These are phyloP conservation scores for Tupaia tana DNA, from an alignment of 2,113 vertebrate genomes.

Conservation along the genomic window DNA sequence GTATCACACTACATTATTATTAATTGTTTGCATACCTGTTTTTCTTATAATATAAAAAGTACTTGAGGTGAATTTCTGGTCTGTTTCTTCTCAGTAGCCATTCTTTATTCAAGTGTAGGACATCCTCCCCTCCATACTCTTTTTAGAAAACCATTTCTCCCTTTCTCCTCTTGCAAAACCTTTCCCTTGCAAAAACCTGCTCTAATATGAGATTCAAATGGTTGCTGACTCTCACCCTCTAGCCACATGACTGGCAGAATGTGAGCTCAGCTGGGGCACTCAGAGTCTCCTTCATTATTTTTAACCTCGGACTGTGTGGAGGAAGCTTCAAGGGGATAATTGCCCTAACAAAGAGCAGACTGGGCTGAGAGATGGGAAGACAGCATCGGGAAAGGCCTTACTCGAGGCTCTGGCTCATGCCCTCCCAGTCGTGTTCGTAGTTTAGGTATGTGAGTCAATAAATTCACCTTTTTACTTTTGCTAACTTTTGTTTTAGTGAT, in stretches of 20 bases:
- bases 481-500: conserved; percentile 17
- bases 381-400: not conserved
- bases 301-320: not conserved
- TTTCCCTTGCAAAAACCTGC: not conserved
- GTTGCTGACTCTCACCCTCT: not conserved
- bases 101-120: conserved; percentile 40
- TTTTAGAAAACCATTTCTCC: not conserved
- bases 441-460: not conserved
- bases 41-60: not conserved
- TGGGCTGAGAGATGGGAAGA: not conserved
- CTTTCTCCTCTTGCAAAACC: not conserved
- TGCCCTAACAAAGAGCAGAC: not conserved
- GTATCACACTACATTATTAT: not conserved
- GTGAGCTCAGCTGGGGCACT: not conserved
- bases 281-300: not conserved
- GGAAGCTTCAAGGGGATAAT: not conserved
- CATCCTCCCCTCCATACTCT: no score
- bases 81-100: not conserved
- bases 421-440: not conserved
- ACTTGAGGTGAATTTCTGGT: not conserved
- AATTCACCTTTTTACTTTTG: not conserved
- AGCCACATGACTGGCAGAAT: not conserved
- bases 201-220: not conserved
- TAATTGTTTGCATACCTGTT: not conserved
- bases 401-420: not conserved